Conservation (phyloP, 2,888 invertebrate genomes). For the Amiota minor region DNA sequence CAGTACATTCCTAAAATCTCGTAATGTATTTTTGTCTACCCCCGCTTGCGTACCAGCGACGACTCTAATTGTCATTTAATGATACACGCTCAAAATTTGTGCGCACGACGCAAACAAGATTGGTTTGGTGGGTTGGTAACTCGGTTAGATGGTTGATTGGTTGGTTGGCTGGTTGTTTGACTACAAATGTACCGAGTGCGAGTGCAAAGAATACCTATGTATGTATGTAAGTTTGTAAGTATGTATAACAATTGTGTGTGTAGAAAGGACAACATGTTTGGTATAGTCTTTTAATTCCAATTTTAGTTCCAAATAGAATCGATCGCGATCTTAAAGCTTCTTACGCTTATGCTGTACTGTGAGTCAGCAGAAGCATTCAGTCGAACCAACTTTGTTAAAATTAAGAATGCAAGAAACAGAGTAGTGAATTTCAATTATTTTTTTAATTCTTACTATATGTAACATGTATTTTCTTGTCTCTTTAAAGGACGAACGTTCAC, state of each 20-base stretch:
- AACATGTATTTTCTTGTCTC: no score
- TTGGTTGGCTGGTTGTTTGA: no score
- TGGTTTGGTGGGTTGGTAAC: no score
- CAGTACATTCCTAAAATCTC: constrained; percentile 16
- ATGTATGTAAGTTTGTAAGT: no score
- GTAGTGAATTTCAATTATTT: background rate
- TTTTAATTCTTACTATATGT: background rate
- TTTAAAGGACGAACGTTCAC: constrained; percentile 71
- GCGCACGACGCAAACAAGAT: constrained; percentile 57
- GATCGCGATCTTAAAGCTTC: background rate
- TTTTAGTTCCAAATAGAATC: constrained; percentile 10
- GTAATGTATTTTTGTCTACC: constrained; percentile 33
- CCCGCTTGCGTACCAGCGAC: constrained; percentile 40
- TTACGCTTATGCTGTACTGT: background rate
- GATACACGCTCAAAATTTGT: constrained; percentile 64
- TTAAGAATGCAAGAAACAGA: no score
- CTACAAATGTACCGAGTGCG: no score
- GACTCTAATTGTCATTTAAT: constrained; percentile 67
- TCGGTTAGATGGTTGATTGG: no score
- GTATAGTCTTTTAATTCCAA: constrained; percentile 10
- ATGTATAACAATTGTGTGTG: background rate
- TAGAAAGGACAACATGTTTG: constrained; percentile 17
- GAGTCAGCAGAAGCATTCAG: no score
- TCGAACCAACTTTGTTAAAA: no score
- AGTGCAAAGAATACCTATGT: background rate